phyloP scores from a whole-genome alignment of 2,113 vertebrate genomes.

The Pelecanus crispus region DNA sequence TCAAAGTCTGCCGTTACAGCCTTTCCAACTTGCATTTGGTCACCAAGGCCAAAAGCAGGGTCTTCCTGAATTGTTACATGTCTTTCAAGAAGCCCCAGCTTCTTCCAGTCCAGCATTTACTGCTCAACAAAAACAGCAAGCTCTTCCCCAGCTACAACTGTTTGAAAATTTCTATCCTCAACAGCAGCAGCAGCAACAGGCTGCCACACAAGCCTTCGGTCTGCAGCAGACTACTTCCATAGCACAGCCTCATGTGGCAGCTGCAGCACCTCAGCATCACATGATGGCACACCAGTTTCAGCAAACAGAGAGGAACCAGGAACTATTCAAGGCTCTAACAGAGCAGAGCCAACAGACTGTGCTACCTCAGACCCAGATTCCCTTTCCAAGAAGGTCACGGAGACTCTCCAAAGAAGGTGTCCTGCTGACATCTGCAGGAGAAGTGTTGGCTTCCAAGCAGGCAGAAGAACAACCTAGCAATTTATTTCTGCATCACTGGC shows the following conservation, averaged over 20 bases:
- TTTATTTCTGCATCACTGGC: conserved; percentile 73
- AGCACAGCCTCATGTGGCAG: conserved; percentile 71
- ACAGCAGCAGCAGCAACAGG: conserved; percentile 76
- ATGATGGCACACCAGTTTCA: conserved; percentile 73
- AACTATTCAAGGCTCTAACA: conserved; percentile 75
- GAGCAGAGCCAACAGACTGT: conserved; percentile 77
- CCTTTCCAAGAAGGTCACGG: conserved; percentile 87
- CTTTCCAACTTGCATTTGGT: conserved; percentile 95
- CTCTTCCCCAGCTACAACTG: conserved; percentile 78
- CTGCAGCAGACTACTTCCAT: conserved; percentile 64
- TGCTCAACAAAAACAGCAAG: conserved; percentile 70
- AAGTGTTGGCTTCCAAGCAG: conserved; percentile 62
- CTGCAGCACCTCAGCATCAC: conserved; percentile 77
- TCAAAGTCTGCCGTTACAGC: conserved; percentile 86
- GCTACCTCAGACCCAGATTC: conserved; percentile 77
- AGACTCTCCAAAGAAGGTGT: conserved; percentile 92
- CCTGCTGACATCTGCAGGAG: conserved; percentile 70
- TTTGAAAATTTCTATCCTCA: conserved; percentile 82
- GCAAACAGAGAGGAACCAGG: conserved; percentile 74
- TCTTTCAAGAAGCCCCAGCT: conserved; percentile 81
- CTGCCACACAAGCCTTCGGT: conserved; percentile 64
- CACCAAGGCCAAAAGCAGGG: conserved; percentile 87
- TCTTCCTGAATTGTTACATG: conserved; percentile 81
- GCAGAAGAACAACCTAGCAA: conserved; percentile 67
- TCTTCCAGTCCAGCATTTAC: conserved; percentile 64